These are phyloP conservation scores for Hirtodrosophila trivittata DNA, from an alignment of 2,888 invertebrate species.

Conservation along the genomic window DNA sequence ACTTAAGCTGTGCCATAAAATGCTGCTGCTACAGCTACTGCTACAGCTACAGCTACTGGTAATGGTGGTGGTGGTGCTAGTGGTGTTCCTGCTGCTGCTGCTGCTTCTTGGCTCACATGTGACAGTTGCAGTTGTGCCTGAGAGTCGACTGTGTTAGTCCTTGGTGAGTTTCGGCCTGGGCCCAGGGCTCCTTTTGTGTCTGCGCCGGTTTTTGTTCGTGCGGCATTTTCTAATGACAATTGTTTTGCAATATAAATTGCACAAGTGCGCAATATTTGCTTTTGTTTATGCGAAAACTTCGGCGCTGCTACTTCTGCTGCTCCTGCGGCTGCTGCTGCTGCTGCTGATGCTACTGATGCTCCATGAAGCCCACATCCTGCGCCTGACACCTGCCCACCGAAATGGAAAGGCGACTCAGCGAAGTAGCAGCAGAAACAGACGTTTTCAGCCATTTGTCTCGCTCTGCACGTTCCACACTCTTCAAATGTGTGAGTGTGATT, in stretches of 20 bases:
- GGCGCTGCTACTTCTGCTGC: constrained; percentile 31
- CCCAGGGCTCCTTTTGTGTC: constrained; percentile 60
- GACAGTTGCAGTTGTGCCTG: constrained; percentile 62
- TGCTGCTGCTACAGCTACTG: constrained; percentile 59
- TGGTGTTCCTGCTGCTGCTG: constrained; percentile 47
- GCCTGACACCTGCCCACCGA: constrained; percentile 76
- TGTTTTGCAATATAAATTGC: constrained; percentile 82
- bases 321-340: constrained; percentile 52
- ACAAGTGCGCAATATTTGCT: constrained; percentile 82
- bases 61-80: constrained; percentile 35
- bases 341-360: constrained; percentile 19
- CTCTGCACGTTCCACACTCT: constrained; percentile 62
- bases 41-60: constrained; percentile 19
- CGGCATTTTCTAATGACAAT: constrained; percentile 82
- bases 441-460: constrained; percentile 76
- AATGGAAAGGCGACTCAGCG: constrained; percentile 55
- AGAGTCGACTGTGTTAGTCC: constrained; percentile 38
- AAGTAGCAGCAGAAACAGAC: constrained; percentile 46
- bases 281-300: constrained; percentile 78
- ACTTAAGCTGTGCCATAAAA: constrained; percentile 79
- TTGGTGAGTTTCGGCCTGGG: constrained; percentile 51
- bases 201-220: constrained; percentile 78
- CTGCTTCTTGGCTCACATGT: constrained; percentile 54
- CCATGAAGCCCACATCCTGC: constrained; percentile 44
- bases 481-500: constrained; percentile 1